These are phyloP conservation scores for Meta bourneti DNA, from an alignment of 2,888 invertebrate genomes.

Conservation along the genomic window DNA sequence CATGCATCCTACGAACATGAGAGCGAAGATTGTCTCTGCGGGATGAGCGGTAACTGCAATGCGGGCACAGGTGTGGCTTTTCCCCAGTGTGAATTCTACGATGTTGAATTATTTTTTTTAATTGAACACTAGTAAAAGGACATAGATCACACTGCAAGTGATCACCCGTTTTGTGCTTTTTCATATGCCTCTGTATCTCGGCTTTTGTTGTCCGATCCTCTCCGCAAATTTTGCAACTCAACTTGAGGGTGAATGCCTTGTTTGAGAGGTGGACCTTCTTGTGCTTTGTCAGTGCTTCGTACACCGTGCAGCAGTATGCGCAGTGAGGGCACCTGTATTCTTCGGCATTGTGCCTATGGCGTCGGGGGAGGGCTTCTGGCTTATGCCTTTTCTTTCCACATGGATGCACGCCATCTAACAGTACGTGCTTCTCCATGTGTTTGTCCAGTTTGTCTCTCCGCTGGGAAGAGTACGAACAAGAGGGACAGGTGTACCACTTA, in stretches of 20 bases:
- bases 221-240: conserved; percentile 84
- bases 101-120: conserved; percentile 84
- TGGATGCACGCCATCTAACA: conserved; percentile 81
- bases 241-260: conserved; percentile 67
- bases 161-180: conserved; percentile 82
- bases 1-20: conserved; percentile 84
- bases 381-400: conserved; percentile 81
- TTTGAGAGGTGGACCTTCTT: conserved; percentile 82
- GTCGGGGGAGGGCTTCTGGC: conserved; percentile 81
- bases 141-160: conserved; percentile 84
- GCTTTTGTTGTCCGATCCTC: conserved; percentile 83
- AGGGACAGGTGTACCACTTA: conserved; percentile 80
- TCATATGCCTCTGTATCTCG: conserved; percentile 83
- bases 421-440: conserved; percentile 82
- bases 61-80: conserved; percentile 84
- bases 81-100: conserved; percentile 84
- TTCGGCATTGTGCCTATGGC: conserved; percentile 81
- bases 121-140: conserved; percentile 83
- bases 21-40: conserved; percentile 84
- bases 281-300: conserved; percentile 83
- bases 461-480: conserved; percentile 80
- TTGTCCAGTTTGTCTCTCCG: conserved; percentile 82
- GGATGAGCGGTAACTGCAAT: conserved; percentile 84
- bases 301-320: conserved; percentile 84
- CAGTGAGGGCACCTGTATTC: conserved; percentile 84